Percentiles rank a stretch among this genome's conserved stretches.
These are phyloP conservation scores for Alentia gelatinosa DNA, from an alignment of 2,888 invertebrate genomes.

Conservation along the genomic window DNA sequence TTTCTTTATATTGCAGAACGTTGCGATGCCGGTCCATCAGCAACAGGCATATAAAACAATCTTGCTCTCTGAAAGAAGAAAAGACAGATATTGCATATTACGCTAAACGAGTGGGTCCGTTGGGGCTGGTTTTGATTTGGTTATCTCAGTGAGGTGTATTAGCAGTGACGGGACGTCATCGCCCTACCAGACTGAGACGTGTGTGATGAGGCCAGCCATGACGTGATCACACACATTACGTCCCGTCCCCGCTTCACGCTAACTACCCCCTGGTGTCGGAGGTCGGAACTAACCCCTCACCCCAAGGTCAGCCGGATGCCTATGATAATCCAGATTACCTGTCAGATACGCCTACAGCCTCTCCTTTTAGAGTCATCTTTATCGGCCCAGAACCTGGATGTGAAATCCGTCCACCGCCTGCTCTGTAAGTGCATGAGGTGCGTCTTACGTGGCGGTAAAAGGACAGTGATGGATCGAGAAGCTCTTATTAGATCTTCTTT, in stretches of 20 bases:
- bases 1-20: slow-evolving; percentile 56
- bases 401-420: too few relatives aligned
- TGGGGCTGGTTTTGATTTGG: neutral
- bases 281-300: slow-evolving; percentile 1
- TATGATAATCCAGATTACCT: slow-evolving; percentile 20
- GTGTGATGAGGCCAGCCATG: neutral
- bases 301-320: neutral
- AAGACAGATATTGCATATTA: slow-evolving; percentile 44
- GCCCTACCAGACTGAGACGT: neutral
- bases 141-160: slow-evolving; percentile 25
- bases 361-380: neutral
- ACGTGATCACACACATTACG: slow-evolving; percentile 12
- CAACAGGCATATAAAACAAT: slow-evolving; percentile 47
- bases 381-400: neutral
- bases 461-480: neutral
- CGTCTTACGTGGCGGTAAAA: neutral
- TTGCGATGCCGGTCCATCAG: slow-evolving; percentile 47
- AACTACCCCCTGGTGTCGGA: slow-evolving; percentile 21
- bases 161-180: neutral
- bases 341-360: neutral
- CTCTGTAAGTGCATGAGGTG: neutral
- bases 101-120: neutral
- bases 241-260: neutral
- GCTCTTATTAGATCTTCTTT: slow-evolving; percentile 22
- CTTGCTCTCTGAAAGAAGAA: slow-evolving; percentile 18